These are phyloP conservation scores for Eriocheir sinensis DNA, from an alignment of 1,140 invertebrate genomes.

Conservation along the genomic window DNA sequence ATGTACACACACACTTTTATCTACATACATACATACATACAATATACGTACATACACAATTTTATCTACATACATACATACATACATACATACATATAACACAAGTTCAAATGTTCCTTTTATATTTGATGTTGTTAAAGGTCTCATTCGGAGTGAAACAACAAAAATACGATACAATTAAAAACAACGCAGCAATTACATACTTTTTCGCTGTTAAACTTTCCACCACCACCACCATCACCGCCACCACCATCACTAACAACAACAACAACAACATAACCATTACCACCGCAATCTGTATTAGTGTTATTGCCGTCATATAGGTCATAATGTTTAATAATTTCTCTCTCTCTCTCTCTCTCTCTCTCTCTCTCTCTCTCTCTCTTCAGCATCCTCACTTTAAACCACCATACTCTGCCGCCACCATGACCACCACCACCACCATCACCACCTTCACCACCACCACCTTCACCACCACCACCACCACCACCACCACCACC, in stretches of 20 bases:
- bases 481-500: no score
- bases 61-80: not conserved
- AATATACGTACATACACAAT: not conserved
- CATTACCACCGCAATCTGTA: not conserved
- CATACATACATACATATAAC: not conserved
- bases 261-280: no score
- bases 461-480: not conserved
- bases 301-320: not conserved
- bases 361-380: constrained; percentile 22
- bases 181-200: not conserved
- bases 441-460: not conserved
- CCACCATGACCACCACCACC: not conserved
- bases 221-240: not conserved
- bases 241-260: not conserved
- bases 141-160: not conserved
- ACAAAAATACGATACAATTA: not conserved
- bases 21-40: not conserved
- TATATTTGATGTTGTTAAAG: not conserved
- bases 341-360: not conserved
- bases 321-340: not conserved
- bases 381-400: not conserved
- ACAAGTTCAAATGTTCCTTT: not conserved
- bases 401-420: not conserved
- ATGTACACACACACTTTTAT: no score
- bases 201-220: not conserved